phyloP scores from a whole-genome alignment of 2,888 invertebrate species.

The Folsomia candida region DNA sequence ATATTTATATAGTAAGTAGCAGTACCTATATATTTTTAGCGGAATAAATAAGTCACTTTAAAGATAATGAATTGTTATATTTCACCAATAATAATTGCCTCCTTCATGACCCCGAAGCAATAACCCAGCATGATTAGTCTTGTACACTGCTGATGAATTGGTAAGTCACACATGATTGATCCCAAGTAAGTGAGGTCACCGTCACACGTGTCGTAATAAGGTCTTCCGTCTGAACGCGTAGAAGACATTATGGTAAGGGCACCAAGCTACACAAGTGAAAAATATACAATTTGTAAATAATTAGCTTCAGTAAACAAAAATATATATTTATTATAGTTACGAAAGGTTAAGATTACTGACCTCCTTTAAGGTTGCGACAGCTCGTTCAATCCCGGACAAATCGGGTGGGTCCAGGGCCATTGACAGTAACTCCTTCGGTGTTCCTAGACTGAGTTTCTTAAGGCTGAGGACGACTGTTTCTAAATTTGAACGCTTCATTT shows the following conservation, averaged over 20 bases:
- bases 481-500: slow-evolving; percentile 77
- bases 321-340: neutral
- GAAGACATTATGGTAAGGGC: slow-evolving; percentile 34
- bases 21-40: slow-evolving; percentile 4
- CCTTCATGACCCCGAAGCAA: slow-evolving; percentile 80
- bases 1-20: neutral
- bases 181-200: slow-evolving; percentile 88
- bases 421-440: slow-evolving; percentile 75
- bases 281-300: neutral
- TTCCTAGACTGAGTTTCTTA: slow-evolving; percentile 77
- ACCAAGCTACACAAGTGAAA: slow-evolving; percentile 28
- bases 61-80: neutral
- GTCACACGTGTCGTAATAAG: slow-evolving; percentile 61
- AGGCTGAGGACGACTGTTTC: slow-evolving; percentile 76
- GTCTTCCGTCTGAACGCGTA: slow-evolving; percentile 46
- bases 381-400: slow-evolving; percentile 74
- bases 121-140: slow-evolving; percentile 84
- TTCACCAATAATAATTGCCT: slow-evolving; percentile 76
- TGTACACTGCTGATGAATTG: slow-evolving; percentile 75
- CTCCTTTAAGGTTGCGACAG: slow-evolving; percentile 79
- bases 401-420: slow-evolving; percentile 84
- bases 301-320: neutral
- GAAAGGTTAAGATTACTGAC: slow-evolving; percentile 61
- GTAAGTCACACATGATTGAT: slow-evolving; percentile 74
- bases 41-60: slow-evolving; percentile 5